Evolutionary conservation across 2,888 invertebrate genomes (phyloP).

Genomic region (Anthoptus insignis): DNA sequence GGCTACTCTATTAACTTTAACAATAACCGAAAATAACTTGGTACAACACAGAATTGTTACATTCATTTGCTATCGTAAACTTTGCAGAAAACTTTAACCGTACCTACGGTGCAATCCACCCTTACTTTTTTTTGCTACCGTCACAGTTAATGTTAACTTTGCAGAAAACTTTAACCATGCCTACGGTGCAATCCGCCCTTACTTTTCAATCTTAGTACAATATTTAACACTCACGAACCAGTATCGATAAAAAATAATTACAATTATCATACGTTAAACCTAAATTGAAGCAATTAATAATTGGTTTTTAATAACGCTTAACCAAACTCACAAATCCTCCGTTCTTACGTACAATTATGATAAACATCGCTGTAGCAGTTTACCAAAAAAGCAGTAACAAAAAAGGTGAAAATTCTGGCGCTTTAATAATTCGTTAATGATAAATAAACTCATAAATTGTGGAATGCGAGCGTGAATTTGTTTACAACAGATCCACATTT

Average conservation of each 20-base stretch:
- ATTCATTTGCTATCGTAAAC: too few relatives aligned
- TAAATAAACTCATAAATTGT: slow-evolving; percentile 87
- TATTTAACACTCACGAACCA: too few relatives aligned
- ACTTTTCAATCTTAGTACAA: too few relatives aligned
- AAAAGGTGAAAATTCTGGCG: slow-evolving; percentile 71
- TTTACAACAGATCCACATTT: slow-evolving; percentile 86
- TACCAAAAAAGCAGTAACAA: slow-evolving; percentile 66
- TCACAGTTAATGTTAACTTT: too few relatives aligned
- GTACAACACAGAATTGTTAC: too few relatives aligned
- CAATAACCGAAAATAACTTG: too few relatives aligned
- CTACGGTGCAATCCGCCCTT: too few relatives aligned
- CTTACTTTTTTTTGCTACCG: too few relatives aligned
- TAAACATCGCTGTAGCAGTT: slow-evolving; percentile 69
- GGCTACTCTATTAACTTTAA: too few relatives aligned
- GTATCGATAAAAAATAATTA: background rate
- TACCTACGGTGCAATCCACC: too few relatives aligned
- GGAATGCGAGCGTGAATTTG: slow-evolving; percentile 81
- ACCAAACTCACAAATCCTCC: slow-evolving; percentile 26
- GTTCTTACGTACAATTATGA: slow-evolving; percentile 62
- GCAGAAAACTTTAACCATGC: too few relatives aligned
- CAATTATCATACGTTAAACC: background rate
- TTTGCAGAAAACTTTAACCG: too few relatives aligned
- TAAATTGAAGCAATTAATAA: slow-evolving; percentile 8
- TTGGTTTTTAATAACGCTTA: slow-evolving; percentile 21
- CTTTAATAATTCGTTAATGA: slow-evolving; percentile 87